Conservation (phyloP, 2,888 invertebrate genomes). For the Mythimna pallens region DNA sequence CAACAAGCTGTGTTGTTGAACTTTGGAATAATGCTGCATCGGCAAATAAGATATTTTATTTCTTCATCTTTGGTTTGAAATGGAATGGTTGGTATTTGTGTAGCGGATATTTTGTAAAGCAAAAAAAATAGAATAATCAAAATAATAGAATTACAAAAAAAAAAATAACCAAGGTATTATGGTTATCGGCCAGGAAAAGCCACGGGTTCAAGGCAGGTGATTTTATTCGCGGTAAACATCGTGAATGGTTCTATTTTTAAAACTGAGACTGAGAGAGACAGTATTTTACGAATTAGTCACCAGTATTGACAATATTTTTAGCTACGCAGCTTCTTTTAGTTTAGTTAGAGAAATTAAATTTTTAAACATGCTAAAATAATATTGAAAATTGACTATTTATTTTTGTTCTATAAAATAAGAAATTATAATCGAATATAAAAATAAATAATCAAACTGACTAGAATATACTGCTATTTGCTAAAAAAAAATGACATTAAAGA, state of each 20-base stretch:
- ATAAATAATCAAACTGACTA: conserved; percentile 2
- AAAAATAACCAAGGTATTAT: too few species aligned
- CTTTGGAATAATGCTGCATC: conserved; percentile 21
- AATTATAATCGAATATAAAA: background rate
- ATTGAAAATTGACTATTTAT: background rate
- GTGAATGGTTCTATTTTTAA: conserved; percentile 40
- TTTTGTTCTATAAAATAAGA: background rate
- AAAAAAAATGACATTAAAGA: conserved; percentile 21
- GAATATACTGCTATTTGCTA: conserved; percentile 8
- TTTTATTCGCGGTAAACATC: conserved; percentile 38
- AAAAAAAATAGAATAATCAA: too few species aligned
- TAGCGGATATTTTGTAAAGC: too few species aligned
- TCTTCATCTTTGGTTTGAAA: conserved; percentile 28
- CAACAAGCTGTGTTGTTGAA: conserved; percentile 52
- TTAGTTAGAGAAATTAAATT: conserved; percentile 4
- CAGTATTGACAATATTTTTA: conserved; percentile 46
- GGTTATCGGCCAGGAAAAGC: background rate
- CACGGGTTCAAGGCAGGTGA: background rate
- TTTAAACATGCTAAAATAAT: background rate
- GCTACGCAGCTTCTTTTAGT: conserved; percentile 1
- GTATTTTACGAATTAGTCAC: conserved; percentile 47
- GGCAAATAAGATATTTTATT: conserved; percentile 14
- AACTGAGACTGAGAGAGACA: conserved; percentile 9
- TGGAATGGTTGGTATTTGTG: background rate
- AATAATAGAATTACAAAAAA: too few species aligned